These are phyloP conservation scores for Sapayoa aenigma DNA, from an alignment of 2,113 vertebrate species.

Conservation along the genomic window DNA sequence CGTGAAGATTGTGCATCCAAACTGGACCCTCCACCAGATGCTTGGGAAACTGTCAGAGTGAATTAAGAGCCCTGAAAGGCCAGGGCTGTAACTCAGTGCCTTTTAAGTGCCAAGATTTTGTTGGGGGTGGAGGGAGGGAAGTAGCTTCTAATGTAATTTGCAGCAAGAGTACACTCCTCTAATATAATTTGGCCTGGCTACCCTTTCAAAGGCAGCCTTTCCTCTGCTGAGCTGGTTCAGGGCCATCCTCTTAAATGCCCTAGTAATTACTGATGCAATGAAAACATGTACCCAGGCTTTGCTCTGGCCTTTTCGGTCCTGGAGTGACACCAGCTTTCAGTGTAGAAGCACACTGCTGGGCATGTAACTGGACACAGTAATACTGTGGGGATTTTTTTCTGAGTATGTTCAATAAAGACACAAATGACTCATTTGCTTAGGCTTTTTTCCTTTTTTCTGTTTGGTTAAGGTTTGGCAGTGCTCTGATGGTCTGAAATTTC, in stretches of 20 bases:
- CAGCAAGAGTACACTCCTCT: slow-evolving; percentile 60
- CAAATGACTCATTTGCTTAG: background rate
- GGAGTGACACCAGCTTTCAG: background rate
- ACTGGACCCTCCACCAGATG: background rate
- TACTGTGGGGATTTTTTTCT: background rate
- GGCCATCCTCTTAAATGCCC: slow-evolving; percentile 13
- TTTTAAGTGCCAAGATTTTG: slow-evolving; percentile 59
- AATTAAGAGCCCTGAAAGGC: slow-evolving; percentile 61
- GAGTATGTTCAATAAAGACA: background rate
- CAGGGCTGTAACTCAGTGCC: slow-evolving; percentile 50
- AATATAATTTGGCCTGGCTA: slow-evolving; percentile 74
- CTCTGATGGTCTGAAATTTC: background rate
- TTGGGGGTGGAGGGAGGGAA: background rate
- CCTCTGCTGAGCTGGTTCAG: slow-evolving; percentile 21
- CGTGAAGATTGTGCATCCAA: background rate
- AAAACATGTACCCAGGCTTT: slow-evolving; percentile 11
- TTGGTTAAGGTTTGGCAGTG: background rate
- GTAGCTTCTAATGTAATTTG: slow-evolving; percentile 42
- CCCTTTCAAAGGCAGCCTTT: slow-evolving; percentile 31
- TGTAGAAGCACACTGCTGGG: background rate
- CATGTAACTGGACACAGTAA: background rate
- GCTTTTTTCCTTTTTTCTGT: background rate
- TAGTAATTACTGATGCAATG: slow-evolving; percentile 30
- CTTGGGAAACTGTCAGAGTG: slow-evolving; percentile 7
- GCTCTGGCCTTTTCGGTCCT: background rate